phyloP scores from a whole-genome alignment of 2,888 invertebrate genomes.

The Pasiphila rectangulata region DNA sequence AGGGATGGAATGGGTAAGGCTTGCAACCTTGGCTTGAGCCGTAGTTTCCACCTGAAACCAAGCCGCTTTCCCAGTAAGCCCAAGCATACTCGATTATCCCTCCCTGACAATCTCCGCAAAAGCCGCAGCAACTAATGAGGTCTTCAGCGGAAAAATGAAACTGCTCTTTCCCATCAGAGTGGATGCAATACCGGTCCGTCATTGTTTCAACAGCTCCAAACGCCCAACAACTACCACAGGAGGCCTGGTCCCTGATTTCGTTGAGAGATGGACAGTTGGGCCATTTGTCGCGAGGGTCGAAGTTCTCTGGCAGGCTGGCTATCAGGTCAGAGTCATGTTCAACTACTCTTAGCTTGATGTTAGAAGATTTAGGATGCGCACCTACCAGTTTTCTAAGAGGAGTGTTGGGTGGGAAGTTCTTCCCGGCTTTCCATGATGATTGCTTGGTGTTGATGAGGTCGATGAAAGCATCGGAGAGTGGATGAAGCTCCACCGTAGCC shows the following conservation, averaged over 20 bases:
- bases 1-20: conserved; percentile 10
- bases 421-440: conserved; percentile 88
- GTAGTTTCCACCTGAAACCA: conserved; percentile 22
- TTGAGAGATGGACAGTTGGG: conserved; percentile 90
- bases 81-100: conserved; percentile 5
- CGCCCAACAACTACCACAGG: conserved; percentile 97
- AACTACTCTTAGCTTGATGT: conserved; percentile 25
- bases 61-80: conserved; percentile 9
- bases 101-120: conserved; percentile 12
- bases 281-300: conserved; percentile 91
- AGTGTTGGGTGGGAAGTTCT: conserved; percentile 84
- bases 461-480: conserved; percentile 87
- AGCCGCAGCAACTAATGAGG: conserved; percentile 83
- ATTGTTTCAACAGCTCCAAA: conserved; percentile 83
- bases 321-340: conserved; percentile 54
- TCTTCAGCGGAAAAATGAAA: conserved; percentile 92
- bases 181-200: conserved; percentile 91
- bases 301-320: conserved; percentile 84
- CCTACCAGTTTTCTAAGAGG: conserved; percentile 85
- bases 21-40: conserved; percentile 12
- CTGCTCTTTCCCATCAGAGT: conserved; percentile 84
- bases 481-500: conserved; percentile 32
- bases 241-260: conserved; percentile 91
- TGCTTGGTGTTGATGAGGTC: conserved; percentile 84
- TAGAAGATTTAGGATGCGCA: conserved; percentile 74